Percentiles rank a stretch among this genome's conserved stretches.
Conservation (phyloP, 2,888 invertebrate genomes). For the Crioceris asparagi region DNA sequence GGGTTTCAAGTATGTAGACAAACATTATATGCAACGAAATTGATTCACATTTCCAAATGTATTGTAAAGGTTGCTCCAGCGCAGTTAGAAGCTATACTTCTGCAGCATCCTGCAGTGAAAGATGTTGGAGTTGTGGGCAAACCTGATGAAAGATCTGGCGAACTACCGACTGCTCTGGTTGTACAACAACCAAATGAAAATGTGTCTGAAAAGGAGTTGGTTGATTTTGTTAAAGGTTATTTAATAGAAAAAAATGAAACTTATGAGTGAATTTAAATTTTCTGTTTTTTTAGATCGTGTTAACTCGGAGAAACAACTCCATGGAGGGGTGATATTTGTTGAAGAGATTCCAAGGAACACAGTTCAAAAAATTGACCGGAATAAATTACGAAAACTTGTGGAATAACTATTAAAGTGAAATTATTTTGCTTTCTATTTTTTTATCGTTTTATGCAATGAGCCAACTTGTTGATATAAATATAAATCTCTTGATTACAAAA, state of each 20-base stretch:
- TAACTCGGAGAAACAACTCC: conserved; percentile 59
- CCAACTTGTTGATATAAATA: too few relatives aligned
- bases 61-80: conserved; percentile 58
- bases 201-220: conserved; percentile 36
- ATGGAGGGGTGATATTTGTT: conserved; percentile 64
- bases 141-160: conserved; percentile 60
- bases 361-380: conserved; percentile 65
- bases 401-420: too few relatives aligned
- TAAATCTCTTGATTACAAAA: too few relatives aligned
- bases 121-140: conserved; percentile 76
- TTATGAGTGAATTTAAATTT: neutral
- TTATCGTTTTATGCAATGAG: too few relatives aligned
- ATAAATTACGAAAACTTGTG: conserved; percentile 6
- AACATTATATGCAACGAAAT: too few relatives aligned
- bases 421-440: too few relatives aligned
- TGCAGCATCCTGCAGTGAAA: conserved; percentile 56
- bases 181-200: conserved; percentile 46
- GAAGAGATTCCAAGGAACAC: conserved; percentile 67
- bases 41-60: neutral
- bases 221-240: conserved; percentile 37
- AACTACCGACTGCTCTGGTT: conserved; percentile 64
- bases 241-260: neutral
- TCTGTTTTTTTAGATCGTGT: conserved; percentile 41
- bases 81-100: conserved; percentile 66
- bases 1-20: conserved; percentile 59